A percentile compares a stretch with the other conserved stretches of the same genome.
These are phyloP conservation scores for Heliconius hewitsoni DNA, from an alignment of 1,140 invertebrate genomes.

Conservation along the genomic window DNA sequence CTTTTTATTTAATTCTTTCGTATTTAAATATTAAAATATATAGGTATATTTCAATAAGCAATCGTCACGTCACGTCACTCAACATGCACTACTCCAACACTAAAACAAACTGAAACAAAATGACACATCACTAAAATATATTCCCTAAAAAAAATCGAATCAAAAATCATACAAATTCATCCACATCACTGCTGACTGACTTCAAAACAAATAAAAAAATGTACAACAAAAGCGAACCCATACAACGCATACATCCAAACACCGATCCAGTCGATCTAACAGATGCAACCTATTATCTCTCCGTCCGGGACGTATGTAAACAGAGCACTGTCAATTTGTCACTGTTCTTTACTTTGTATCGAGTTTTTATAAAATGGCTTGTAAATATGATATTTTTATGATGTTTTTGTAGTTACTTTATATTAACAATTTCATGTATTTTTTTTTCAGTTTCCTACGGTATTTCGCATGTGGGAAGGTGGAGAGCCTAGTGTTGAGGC, in stretches of 20 bases:
- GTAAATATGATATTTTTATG: not conserved
- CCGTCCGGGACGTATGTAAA: constrained; percentile 30
- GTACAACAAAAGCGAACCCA: not conserved
- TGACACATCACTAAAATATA: too few relatives aligned
- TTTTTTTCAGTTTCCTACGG: too few relatives aligned
- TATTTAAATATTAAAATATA: too few relatives aligned
- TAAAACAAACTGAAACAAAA: too few relatives aligned
- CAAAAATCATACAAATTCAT: not conserved
- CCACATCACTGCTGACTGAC: not conserved
- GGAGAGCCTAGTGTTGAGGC: too few relatives aligned
- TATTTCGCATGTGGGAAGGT: too few relatives aligned
- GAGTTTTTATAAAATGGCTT: not conserved
- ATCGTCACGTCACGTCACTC: too few relatives aligned
- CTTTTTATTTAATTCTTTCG: too few relatives aligned
- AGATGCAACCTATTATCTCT: constrained; percentile 46
- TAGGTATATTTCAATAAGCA: too few relatives aligned
- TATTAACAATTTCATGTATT: too few relatives aligned
- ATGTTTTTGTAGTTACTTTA: too few relatives aligned
- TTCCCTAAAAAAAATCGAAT: not conserved
- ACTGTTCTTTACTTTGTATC: not conserved
- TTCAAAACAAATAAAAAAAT: not conserved
- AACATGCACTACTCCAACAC: too few relatives aligned
- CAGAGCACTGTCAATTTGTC: constrained; percentile 22
- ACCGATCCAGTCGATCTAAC: constrained; percentile 37
- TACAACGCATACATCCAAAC: not conserved